phyloP scores from a whole-genome alignment of 2,113 vertebrate species.

The Malurus alboscapulatus region DNA sequence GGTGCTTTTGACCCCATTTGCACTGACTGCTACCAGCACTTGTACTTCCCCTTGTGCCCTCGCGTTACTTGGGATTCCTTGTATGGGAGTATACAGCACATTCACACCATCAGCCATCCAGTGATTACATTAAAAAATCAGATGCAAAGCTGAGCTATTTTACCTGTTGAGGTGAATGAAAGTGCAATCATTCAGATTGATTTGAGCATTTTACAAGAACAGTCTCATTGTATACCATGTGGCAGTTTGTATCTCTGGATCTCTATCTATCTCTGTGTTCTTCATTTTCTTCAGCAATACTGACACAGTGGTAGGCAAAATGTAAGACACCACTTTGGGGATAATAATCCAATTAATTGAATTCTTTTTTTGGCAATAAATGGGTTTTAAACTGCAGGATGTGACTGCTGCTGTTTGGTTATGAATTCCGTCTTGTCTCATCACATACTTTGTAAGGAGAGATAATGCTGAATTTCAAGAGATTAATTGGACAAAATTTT shows the following conservation, averaged over 20 bases:
- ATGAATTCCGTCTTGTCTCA: neutral
- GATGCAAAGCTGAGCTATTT: neutral
- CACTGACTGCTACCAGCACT: neutral
- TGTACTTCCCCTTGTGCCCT: fast-evolving
- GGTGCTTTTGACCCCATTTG: neutral
- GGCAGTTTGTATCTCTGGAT: neutral
- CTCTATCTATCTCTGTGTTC: neutral
- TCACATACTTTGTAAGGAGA: neutral
- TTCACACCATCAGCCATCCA: neutral
- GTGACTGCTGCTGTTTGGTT: neutral
- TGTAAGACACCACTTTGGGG: neutral
- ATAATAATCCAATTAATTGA: neutral
- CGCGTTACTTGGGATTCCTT: neutral
- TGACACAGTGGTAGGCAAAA: neutral
- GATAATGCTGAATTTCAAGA: neutral
- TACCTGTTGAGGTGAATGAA: neutral
- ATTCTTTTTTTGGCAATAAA: neutral
- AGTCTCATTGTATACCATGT: neutral
- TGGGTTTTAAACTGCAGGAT: neutral
- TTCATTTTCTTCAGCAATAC: neutral
- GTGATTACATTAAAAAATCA: neutral
- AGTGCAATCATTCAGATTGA: neutral
- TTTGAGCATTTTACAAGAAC: neutral
- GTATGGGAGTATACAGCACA: neutral
- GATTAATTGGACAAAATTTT: neutral